These are phyloP conservation scores for Margarornis squamiger DNA, from an alignment of 2,797 vertebrate genomes.

Conservation along the genomic window DNA sequence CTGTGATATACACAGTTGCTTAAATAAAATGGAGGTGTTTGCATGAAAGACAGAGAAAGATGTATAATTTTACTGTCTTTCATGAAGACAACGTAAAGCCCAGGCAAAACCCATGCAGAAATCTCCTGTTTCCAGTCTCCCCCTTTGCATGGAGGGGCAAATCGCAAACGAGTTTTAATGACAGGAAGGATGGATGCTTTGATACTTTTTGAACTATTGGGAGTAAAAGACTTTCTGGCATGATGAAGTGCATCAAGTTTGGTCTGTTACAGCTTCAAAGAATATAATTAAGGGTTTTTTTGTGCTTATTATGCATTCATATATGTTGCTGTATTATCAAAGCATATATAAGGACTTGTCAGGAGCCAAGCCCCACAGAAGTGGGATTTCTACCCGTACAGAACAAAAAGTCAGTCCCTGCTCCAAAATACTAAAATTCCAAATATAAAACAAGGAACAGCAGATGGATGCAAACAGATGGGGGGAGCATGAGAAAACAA, in stretches of 20 bases:
- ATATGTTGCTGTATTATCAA: not conserved
- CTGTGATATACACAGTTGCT: not conserved
- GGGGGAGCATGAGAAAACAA: conserved; percentile 65
- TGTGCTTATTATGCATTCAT: not conserved
- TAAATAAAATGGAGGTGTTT: not conserved
- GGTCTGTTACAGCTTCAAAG: not conserved
- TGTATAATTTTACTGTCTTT: not conserved
- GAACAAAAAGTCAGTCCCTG: conserved; percentile 44
- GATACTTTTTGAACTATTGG: not conserved
- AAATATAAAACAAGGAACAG: conserved; percentile 61
- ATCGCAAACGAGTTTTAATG: not conserved
- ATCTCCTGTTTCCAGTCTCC: not conserved
- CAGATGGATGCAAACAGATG: conserved; percentile 72
- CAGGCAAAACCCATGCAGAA: not conserved
- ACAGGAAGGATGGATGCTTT: not conserved
- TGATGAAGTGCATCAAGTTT: not conserved
- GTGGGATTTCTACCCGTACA: conserved; percentile 28
- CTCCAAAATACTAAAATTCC: conserved; percentile 63
- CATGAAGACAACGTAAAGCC: not conserved
- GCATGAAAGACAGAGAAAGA: not conserved
- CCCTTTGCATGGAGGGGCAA: not conserved
- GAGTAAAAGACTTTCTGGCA: not conserved
- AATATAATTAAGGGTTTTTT: not conserved
- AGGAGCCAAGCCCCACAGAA: conserved; percentile 7
- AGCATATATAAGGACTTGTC: not conserved